Percentiles rank a stretch among this genome's conserved stretches.
phyloP scores from a whole-genome alignment of 2,113 vertebrate species.

The Cyphomyrus plagiostoma region DNA sequence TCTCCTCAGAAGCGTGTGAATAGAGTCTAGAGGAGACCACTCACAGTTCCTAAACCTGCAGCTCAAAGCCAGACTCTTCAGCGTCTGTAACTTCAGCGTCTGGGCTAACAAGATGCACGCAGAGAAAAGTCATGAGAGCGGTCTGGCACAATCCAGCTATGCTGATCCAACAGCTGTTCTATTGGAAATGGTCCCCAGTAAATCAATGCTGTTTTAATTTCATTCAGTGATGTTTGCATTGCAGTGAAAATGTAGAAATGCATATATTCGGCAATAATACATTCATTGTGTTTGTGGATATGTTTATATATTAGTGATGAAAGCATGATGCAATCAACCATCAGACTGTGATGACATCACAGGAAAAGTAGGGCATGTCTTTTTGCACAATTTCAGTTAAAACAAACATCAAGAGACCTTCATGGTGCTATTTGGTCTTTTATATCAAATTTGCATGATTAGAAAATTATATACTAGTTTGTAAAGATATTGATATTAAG shows the following conservation, averaged over 20 bases:
- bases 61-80: conserved; percentile 15
- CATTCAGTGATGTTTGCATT: not conserved
- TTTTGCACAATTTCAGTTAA: not conserved
- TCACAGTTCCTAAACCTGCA: conserved; percentile 18
- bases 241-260: not conserved
- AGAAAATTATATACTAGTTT: not conserved
- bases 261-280: not conserved
- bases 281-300: not conserved
- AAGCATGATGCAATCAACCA: not conserved
- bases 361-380: not conserved
- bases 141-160: not conserved
- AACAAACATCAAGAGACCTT: not conserved
- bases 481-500: not conserved
- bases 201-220: not conserved
- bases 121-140: not conserved
- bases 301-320: not conserved
- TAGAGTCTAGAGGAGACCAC: not conserved
- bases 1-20: not conserved
- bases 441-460: not conserved
- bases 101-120: not conserved
- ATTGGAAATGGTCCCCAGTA: not conserved
- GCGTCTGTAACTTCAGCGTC: not conserved
- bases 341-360: not conserved
- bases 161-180: not conserved
- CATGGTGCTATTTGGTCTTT: not conserved